Evolutionary conservation across 2,113 vertebrate genomes (phyloP).

Genomic region (Phylloscopus trochiloides): DNA sequence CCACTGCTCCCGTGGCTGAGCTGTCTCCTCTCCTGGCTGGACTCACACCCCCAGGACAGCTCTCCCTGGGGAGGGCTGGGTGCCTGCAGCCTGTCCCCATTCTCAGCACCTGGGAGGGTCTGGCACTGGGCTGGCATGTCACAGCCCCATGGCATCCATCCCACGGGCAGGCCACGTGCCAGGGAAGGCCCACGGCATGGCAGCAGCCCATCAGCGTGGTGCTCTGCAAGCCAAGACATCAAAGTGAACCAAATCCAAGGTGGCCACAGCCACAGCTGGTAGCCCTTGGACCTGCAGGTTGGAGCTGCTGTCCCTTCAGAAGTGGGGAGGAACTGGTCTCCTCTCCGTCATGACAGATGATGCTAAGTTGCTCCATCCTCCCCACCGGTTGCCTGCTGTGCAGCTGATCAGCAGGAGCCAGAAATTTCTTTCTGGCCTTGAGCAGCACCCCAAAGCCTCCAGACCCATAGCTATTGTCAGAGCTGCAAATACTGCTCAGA

Average conservation of each 20-base stretch:
- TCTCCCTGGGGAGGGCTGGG: neutral
- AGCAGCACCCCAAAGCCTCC: neutral
- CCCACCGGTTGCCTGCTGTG: neutral
- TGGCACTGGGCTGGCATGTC: neutral
- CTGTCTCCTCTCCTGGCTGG: neutral
- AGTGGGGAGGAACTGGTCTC: neutral
- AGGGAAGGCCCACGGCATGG: neutral
- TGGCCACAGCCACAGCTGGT: neutral
- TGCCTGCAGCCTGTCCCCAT: neutral
- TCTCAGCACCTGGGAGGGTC: neutral
- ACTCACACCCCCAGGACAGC: neutral
- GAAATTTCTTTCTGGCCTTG: neutral
- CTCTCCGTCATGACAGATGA: neutral
- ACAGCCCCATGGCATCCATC: neutral
- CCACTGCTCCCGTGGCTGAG: accelerated
- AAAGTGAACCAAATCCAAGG: neutral
- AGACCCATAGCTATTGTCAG: neutral
- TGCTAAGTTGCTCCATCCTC: neutral
- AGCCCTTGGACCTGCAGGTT: neutral
- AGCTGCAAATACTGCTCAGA: neutral
- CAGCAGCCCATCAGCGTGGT: accelerated
- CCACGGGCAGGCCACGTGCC: neutral
- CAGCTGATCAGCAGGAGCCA: neutral
- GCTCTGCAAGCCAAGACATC: neutral
- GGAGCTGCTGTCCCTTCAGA: neutral